Conservation (phyloP, 2,797 vertebrate species). For the Ataeniobius toweri region DNA sequence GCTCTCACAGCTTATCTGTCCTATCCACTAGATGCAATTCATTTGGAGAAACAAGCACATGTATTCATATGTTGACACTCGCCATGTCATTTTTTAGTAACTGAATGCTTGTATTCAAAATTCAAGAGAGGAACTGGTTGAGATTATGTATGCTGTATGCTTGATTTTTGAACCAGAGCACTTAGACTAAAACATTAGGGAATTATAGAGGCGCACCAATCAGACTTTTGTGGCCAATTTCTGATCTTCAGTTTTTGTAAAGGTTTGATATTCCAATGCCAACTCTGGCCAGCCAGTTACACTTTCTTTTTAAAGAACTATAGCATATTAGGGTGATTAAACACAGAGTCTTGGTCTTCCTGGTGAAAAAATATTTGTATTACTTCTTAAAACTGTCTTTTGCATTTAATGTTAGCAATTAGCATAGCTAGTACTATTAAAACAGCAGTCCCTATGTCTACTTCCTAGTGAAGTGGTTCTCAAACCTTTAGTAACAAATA, state of each 20-base stretch:
- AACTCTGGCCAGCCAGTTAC: neutral
- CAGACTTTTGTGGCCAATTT: neutral
- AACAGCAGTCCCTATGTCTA: neutral
- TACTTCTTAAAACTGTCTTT: neutral
- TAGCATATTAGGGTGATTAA: neutral
- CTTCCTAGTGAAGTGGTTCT: neutral
- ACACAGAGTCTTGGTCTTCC: neutral
- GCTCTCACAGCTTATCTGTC: constrained; percentile 29
- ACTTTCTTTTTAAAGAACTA: neutral
- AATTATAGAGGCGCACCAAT: neutral
- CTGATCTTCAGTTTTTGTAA: neutral
- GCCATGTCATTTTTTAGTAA: neutral
- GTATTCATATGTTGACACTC: neutral
- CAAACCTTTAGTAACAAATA: neutral
- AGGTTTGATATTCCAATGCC: neutral
- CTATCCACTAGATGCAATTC: constrained; percentile 31
- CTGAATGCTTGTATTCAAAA: neutral
- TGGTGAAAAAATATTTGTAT: neutral
- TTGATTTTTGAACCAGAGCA: neutral
- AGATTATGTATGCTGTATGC: neutral
- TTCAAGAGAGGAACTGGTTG: neutral
- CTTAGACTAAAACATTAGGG: neutral
- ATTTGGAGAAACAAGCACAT: neutral
- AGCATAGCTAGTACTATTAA: neutral
- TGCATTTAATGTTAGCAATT: neutral